Conservation (phyloP, 2,797 vertebrate genomes). For the Fistularia commersonii region DNA sequence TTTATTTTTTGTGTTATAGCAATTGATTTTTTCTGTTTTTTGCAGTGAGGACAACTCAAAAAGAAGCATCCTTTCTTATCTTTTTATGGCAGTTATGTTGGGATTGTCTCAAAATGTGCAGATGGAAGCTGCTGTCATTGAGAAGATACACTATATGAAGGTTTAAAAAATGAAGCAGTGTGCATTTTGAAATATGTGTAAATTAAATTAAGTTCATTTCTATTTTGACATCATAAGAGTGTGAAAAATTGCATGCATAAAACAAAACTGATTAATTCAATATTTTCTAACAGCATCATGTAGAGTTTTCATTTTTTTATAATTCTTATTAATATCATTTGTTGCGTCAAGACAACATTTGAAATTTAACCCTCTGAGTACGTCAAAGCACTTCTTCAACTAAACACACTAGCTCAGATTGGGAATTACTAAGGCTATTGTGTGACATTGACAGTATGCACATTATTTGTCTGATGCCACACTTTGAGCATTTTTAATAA, state of each 20-base stretch:
- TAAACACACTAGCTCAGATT: slow-evolving; percentile 25
- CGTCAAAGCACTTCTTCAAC: slow-evolving; percentile 92
- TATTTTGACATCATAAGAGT: slow-evolving; percentile 82
- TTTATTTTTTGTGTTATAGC: slow-evolving; percentile 64
- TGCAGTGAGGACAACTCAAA: slow-evolving; percentile 55
- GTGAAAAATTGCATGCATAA: slow-evolving; percentile 97
- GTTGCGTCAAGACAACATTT: slow-evolving; percentile 75
- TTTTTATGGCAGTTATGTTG: slow-evolving; percentile 46
- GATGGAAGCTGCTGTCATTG: slow-evolving; percentile 86
- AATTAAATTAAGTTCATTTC: slow-evolving; percentile 87
- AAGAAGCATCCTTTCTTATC: slow-evolving; percentile 67
- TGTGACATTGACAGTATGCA: too few relatives aligned
- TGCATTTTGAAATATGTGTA: slow-evolving; percentile 95
- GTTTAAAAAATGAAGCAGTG: slow-evolving; percentile 85
- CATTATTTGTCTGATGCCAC: too few relatives aligned
- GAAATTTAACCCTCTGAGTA: slow-evolving; percentile 98
- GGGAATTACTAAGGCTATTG: slow-evolving; percentile 7
- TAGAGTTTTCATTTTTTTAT: slow-evolving; percentile 77
- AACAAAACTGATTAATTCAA: slow-evolving; percentile 90
- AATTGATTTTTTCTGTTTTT: slow-evolving; percentile 25
- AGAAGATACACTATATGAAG: slow-evolving; percentile 84
- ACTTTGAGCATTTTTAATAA: slow-evolving; percentile 27
- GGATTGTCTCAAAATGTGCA: slow-evolving; percentile 84
- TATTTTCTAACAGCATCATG: slow-evolving; percentile 90
- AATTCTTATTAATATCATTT: slow-evolving; percentile 8